Evolutionary conservation across 2,888 invertebrate species (phyloP).

Genomic region (Phyto melanocephala): DNA sequence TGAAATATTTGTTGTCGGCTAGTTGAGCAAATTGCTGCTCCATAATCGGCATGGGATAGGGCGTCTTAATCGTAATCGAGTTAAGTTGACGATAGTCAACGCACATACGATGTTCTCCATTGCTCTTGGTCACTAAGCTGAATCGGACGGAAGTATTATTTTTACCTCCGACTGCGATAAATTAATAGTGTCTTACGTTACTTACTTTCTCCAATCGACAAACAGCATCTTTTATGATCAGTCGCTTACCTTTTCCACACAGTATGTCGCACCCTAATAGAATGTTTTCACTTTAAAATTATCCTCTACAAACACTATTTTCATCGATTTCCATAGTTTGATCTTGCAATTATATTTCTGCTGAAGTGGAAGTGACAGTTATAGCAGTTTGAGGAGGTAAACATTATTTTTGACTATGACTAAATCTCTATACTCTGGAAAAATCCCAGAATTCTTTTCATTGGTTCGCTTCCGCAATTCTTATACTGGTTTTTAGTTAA

Average conservation of each 20-base stretch:
- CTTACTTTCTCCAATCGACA: slow-evolving; percentile 35
- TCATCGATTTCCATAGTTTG: too few species aligned
- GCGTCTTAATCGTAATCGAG: slow-evolving; percentile 17
- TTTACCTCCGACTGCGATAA: not conserved
- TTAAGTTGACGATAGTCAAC: slow-evolving; percentile 37
- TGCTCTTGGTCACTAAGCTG: slow-evolving; percentile 57
- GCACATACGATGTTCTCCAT: too few species aligned
- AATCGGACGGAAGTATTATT: slow-evolving; percentile 53
- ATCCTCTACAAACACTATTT: slow-evolving; percentile 27
- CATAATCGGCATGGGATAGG: slow-evolving; percentile 56
- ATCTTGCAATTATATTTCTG: too few species aligned
- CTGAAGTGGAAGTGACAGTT: too few species aligned
- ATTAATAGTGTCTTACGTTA: not conserved
- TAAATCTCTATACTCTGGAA: too few species aligned
- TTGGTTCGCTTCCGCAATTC: too few species aligned
- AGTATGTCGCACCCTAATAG: slow-evolving; percentile 41
- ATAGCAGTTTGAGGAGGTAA: too few species aligned
- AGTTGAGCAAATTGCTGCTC: slow-evolving; percentile 45
- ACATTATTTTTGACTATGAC: too few species aligned
- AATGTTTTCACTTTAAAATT: slow-evolving; percentile 21
- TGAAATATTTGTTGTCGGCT: slow-evolving; percentile 24
- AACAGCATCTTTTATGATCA: slow-evolving; percentile 40
- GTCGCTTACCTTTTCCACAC: slow-evolving; percentile 41
- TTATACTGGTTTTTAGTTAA: too few species aligned
- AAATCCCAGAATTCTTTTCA: too few species aligned